A percentile compares a stretch with the other conserved stretches of the same genome.
These are phyloP conservation scores for Dryocosmus kuriphilus DNA, from an alignment of 2,888 invertebrate species.

Conservation along the genomic window DNA sequence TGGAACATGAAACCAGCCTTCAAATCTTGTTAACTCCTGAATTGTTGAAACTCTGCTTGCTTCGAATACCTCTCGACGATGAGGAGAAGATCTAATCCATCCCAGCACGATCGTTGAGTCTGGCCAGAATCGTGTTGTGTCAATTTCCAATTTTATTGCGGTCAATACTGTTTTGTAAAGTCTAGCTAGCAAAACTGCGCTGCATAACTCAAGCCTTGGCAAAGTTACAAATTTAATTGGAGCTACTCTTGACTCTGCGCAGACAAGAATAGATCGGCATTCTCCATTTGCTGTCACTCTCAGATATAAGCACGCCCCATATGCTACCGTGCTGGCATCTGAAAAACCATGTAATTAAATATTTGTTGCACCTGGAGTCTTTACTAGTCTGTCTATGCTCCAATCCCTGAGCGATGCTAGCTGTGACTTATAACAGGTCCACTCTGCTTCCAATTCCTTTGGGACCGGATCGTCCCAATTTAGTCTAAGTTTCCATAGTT, in stretches of 20 bases:
- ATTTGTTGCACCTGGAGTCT: background rate
- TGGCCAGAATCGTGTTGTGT: conserved; percentile 40
- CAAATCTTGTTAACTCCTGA: conserved; percentile 43
- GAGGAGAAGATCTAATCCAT: conserved; percentile 49
- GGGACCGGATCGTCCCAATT: background rate
- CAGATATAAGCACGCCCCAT: background rate
- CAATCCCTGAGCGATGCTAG: background rate
- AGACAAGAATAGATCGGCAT: conserved; percentile 37
- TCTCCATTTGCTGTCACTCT: too few relatives aligned
- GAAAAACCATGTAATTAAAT: background rate
- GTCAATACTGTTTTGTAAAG: conserved; percentile 39
- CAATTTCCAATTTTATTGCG: conserved; percentile 40
- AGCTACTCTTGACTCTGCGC: conserved; percentile 51
- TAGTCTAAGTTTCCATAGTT: too few relatives aligned
- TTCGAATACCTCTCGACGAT: too few relatives aligned
- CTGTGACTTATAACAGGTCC: too few relatives aligned
- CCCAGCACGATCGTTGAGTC: conserved; percentile 48
- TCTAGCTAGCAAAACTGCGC: too few relatives aligned
- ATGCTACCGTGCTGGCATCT: too few relatives aligned
- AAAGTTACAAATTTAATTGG: conserved; percentile 51
- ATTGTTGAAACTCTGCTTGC: conserved; percentile 50
- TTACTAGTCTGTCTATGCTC: background rate
- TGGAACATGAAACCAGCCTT: conserved; percentile 49
- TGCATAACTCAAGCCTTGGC: conserved; percentile 53
- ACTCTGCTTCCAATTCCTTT: background rate